phyloP scores from a whole-genome alignment of 2,888 invertebrate species.

The Octonoba sinensis region DNA sequence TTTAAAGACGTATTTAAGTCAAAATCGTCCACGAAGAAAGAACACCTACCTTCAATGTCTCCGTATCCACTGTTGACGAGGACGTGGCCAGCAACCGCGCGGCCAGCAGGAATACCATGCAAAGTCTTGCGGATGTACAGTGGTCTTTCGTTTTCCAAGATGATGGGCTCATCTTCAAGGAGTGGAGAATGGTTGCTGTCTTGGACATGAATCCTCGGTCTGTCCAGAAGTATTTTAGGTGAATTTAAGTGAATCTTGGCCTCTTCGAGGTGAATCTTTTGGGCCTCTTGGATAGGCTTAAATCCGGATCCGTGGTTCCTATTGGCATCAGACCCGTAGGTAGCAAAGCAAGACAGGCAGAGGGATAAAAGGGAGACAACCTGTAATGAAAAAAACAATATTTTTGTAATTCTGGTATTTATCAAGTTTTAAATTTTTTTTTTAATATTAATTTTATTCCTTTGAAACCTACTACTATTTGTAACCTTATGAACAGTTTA shows the following conservation, averaged over 20 bases:
- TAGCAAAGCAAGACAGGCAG: conserved; percentile 22
- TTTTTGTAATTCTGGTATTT: too few species aligned
- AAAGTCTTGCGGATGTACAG: conserved; percentile 14
- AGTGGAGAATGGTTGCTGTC: neutral
- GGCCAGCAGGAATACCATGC: conserved; percentile 14
- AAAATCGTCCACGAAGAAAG: too few species aligned
- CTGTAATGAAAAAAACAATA: conserved; percentile 8
- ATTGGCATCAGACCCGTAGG: conserved; percentile 14
- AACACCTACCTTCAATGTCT: conserved; percentile 14
- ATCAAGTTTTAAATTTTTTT: too few species aligned
- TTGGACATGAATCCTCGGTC: neutral
- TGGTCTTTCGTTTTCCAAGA: conserved; percentile 17
- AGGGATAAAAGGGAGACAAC: conserved; percentile 7
- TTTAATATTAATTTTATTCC: too few species aligned
- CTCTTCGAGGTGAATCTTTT: conserved; percentile 5
- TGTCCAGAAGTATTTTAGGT: conserved; percentile 3
- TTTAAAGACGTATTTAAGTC: too few species aligned
- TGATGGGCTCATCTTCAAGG: conserved; percentile 3
- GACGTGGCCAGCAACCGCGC: neutral
- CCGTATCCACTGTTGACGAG: conserved; percentile 28
- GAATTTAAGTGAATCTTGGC: conserved; percentile 13
- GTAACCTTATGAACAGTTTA: too few species aligned
- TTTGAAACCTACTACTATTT: too few species aligned
- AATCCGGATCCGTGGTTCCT: neutral
- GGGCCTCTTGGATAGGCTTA: neutral